Conservation (phyloP, 1,140 invertebrate species). For the Zaprionus capensis region DNA sequence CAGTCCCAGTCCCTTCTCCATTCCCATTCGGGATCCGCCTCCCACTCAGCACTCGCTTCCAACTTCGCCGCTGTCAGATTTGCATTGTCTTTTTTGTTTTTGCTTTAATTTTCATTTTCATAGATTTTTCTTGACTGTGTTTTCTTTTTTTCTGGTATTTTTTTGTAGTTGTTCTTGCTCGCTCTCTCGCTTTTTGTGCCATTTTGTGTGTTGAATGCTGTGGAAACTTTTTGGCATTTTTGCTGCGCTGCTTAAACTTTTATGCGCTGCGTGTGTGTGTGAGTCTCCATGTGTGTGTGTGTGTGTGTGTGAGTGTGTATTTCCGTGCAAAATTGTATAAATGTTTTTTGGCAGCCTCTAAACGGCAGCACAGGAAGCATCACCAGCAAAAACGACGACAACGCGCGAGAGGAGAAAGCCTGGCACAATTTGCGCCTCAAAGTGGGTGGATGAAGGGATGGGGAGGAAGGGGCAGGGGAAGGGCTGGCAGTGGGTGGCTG, state of each 20-base stretch:
- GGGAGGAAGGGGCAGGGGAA: neutral
- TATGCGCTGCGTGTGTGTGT: conserved; percentile 60
- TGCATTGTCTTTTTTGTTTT: conserved; percentile 56
- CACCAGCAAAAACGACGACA: conserved; percentile 59
- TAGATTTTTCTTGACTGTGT: conserved; percentile 69
- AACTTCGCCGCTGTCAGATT: conserved; percentile 34
- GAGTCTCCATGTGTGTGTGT: conserved; percentile 16
- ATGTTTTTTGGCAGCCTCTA: conserved; percentile 81
- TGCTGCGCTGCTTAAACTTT: conserved; percentile 80
- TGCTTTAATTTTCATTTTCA: conserved; percentile 81
- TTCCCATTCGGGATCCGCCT: neutral
- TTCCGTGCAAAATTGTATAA: conserved; percentile 81
- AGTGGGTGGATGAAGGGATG: neutral
- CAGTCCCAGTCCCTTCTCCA: neutral
- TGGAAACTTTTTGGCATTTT: conserved; percentile 80
- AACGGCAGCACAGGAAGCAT: conserved; percentile 77
- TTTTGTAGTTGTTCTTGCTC: conserved; percentile 28
- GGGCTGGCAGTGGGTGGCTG: neutral
- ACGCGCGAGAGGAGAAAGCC: conserved; percentile 40
- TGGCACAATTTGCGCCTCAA: conserved; percentile 74
- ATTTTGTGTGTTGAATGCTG: conserved; percentile 66
- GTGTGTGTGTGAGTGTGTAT: conserved; percentile 52
- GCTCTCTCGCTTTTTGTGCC: conserved; percentile 40
- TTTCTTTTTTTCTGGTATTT: conserved; percentile 28
- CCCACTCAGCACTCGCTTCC: conserved; percentile 3